Percentiles rank a stretch among this genome's conserved stretches.
Conservation (phyloP, 2,113 vertebrate genomes). For the Eubucco bourcierii region DNA sequence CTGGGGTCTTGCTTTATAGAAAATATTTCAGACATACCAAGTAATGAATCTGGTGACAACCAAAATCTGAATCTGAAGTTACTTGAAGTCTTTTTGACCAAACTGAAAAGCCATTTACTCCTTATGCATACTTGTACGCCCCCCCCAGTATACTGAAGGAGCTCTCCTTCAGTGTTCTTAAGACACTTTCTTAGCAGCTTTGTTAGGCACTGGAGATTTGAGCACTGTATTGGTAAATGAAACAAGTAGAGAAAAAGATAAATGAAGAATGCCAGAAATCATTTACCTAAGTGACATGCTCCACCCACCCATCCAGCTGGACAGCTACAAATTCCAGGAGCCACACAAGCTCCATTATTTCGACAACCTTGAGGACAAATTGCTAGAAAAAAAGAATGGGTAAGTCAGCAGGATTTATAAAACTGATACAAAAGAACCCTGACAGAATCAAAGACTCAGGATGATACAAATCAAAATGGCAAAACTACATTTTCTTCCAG, state of each 20-base stretch:
- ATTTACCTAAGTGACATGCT: slow-evolving; percentile 84
- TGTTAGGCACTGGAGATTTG: neutral
- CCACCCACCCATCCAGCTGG: slow-evolving; percentile 84
- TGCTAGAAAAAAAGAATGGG: slow-evolving; percentile 70
- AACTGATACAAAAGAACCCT: slow-evolving; percentile 23
- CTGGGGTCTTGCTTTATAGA: neutral
- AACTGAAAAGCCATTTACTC: neutral
- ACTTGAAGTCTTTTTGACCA: neutral
- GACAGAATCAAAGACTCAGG: slow-evolving; percentile 49
- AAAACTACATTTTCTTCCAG: slow-evolving; percentile 22
- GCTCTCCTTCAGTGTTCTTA: neutral
- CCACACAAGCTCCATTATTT: slow-evolving; percentile 83
- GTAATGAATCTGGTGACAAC: neutral
- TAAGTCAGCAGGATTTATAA: slow-evolving; percentile 45
- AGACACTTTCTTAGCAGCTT: neutral
- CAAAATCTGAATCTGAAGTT: neutral
- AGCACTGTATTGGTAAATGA: neutral
- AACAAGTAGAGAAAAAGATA: slow-evolving; percentile 16
- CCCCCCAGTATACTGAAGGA: neutral
- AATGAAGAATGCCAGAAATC: slow-evolving; percentile 9
- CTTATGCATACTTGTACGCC: neutral
- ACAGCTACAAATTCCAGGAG: slow-evolving; percentile 90
- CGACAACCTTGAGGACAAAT: slow-evolving; percentile 86
- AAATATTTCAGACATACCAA: neutral
- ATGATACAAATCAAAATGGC: slow-evolving; percentile 47